Conservation (phyloP, 2,888 invertebrate genomes). For the Thera obeliscata region DNA sequence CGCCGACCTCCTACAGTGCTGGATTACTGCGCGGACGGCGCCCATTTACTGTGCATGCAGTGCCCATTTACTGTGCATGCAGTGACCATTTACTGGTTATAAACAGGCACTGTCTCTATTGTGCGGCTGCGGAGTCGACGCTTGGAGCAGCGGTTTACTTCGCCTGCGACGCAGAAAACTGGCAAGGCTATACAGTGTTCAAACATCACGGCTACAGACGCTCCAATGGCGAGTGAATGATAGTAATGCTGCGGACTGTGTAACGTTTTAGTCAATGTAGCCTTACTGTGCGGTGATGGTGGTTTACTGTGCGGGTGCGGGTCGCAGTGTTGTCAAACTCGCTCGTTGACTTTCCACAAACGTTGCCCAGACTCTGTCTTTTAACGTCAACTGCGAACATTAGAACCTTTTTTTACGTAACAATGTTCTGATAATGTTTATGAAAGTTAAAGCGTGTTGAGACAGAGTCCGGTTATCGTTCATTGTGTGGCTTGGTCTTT, state of each 20-base stretch:
- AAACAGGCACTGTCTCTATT: constrained; percentile 12
- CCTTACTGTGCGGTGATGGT: constrained; percentile 10
- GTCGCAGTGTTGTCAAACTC: constrained; percentile 11
- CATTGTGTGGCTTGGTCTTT: constrained; percentile 8
- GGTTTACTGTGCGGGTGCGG: constrained; percentile 8
- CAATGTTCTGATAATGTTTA: constrained; percentile 23
- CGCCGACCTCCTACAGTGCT: background rate
- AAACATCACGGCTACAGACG: constrained; percentile 11
- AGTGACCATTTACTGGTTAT: constrained; percentile 4
- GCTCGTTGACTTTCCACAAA: background rate
- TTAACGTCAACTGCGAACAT: constrained; percentile 16
- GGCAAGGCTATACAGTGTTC: background rate
- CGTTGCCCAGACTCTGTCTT: constrained; percentile 14
- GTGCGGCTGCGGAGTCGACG: constrained; percentile 13
- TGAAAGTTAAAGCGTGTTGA: background rate
- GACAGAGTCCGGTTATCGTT: constrained; percentile 12
- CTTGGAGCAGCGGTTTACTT: background rate
- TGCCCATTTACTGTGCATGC: background rate
- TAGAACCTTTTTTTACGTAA: constrained; percentile 27
- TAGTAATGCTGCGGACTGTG: background rate
- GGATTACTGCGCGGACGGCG: background rate
- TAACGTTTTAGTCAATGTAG: background rate
- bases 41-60: background rate
- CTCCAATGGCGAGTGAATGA: background rate
- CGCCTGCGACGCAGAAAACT: background rate